Percentiles rank a stretch among this genome's conserved stretches.
Conservation (phyloP, 1,140 invertebrate species). For the Pogonus chalceus region DNA sequence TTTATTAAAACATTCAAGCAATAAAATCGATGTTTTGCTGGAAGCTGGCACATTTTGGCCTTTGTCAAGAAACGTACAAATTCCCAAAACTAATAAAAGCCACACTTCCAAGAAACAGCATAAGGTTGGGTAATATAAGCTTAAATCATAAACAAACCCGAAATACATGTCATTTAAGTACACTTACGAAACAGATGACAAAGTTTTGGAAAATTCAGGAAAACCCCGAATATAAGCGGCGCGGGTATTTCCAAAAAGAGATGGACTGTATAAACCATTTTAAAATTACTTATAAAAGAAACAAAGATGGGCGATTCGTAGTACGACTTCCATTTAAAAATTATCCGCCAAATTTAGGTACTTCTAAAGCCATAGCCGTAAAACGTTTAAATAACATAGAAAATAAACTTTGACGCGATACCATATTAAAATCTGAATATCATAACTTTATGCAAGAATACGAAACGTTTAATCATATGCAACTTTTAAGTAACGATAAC, state of each 20-base stretch:
- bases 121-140: no score
- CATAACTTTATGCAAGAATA: neutral
- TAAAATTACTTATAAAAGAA: neutral
- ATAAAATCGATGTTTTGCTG: no score
- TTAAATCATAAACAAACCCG: no score
- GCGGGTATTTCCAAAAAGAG: conserved; percentile 15
- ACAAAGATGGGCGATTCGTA: conserved; percentile 15
- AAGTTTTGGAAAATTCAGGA: no score
- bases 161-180: no score
- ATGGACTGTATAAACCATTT: conserved; percentile 18
- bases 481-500: neutral
- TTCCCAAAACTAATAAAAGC: no score
- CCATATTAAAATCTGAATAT: neutral
- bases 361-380: neutral
- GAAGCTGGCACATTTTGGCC: no score
- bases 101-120: no score
- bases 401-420: neutral
- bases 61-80: no score
- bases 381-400: neutral
- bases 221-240: conserved; percentile 6
- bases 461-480: neutral
- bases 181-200: no score
- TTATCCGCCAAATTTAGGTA: neutral
- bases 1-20: no score
- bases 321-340: conserved; percentile 15